Evolutionary conservation across 2,888 invertebrate species (phyloP).

Genomic region (Siphonodentalium dalli): DNA sequence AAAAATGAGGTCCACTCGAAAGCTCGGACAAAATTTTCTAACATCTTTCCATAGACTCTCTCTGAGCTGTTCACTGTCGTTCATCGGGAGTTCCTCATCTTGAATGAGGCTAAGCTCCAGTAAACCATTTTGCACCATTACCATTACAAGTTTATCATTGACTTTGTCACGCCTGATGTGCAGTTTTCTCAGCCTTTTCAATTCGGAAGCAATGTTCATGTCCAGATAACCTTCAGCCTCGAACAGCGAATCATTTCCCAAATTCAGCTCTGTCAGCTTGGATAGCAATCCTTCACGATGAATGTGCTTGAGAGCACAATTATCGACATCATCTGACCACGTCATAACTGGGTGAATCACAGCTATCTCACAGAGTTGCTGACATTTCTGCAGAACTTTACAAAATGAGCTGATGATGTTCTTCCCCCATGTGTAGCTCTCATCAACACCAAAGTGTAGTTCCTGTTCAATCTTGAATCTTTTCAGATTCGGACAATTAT

Average conservation of each 20-base stretch:
- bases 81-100: slow-evolving; percentile 37
- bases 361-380: slow-evolving; percentile 19
- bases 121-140: slow-evolving; percentile 27
- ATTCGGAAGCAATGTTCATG: slow-evolving; percentile 28
- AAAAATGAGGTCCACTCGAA: slow-evolving; percentile 35
- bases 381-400: slow-evolving; percentile 26
- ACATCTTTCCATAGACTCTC: slow-evolving; percentile 35
- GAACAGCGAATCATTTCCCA: slow-evolving; percentile 31
- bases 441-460: slow-evolving; percentile 15
- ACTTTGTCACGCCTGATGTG: slow-evolving; percentile 36
- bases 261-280: slow-evolving; percentile 34
- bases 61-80: slow-evolving; percentile 30
- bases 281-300: slow-evolving; percentile 19
- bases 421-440: slow-evolving; percentile 28
- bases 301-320: slow-evolving; percentile 25
- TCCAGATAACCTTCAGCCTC: slow-evolving; percentile 36
- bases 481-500: slow-evolving; percentile 29
- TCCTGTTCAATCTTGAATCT: slow-evolving; percentile 30
- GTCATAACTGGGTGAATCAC: slow-evolving; percentile 31
- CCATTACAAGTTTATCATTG: slow-evolving; percentile 33
- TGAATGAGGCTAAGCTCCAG: slow-evolving; percentile 36
- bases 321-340: slow-evolving; percentile 30
- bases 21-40: slow-evolving; percentile 30
- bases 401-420: slow-evolving; percentile 30
- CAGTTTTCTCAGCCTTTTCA: slow-evolving; percentile 30